A percentile compares a stretch with the other conserved stretches of the same genome.
These are phyloP conservation scores for Perognathus longimembris DNA, from an alignment of 2,113 vertebrate species.

Conservation along the genomic window DNA sequence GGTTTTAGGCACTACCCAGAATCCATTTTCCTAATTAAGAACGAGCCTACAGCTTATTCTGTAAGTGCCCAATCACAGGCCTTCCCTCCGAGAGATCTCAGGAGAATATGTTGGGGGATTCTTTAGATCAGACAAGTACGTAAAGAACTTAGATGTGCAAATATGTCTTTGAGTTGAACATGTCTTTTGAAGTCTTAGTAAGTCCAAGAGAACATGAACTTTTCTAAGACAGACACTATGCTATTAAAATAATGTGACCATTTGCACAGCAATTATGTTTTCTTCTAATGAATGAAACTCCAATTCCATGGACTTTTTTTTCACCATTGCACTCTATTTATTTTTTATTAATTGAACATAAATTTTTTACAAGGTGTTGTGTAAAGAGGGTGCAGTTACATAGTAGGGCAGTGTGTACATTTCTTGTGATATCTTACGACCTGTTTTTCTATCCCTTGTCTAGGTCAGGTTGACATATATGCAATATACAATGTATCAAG, in stretches of 20 bases:
- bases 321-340: slow-evolving; percentile 32
- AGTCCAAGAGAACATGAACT: not conserved
- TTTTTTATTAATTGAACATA: too few species aligned
- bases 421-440: too few species aligned
- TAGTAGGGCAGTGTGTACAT: too few species aligned
- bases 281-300: slow-evolving; percentile 52
- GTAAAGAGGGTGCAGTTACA: too few species aligned
- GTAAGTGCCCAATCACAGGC: not conserved
- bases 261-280: slow-evolving; percentile 20
- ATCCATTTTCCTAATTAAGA: not conserved
- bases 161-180: slow-evolving; percentile 17
- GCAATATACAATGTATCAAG: too few species aligned
- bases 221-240: not conserved
- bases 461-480: too few species aligned
- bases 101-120: not conserved
- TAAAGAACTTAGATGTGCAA: slow-evolving; percentile 2
- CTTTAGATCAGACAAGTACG: not conserved
- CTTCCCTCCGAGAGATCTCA: not conserved
- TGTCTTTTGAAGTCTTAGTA: slow-evolving; percentile 9
- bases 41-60: not conserved
- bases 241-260: not conserved
- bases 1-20: not conserved
- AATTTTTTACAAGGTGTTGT: too few species aligned
- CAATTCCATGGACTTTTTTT: not conserved
- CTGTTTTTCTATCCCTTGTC: too few species aligned